Percentiles rank a stretch among this genome's conserved stretches.
phyloP scores from a whole-genome alignment of 2,888 invertebrate species.

The Scrobipalpa atriplicella region DNA sequence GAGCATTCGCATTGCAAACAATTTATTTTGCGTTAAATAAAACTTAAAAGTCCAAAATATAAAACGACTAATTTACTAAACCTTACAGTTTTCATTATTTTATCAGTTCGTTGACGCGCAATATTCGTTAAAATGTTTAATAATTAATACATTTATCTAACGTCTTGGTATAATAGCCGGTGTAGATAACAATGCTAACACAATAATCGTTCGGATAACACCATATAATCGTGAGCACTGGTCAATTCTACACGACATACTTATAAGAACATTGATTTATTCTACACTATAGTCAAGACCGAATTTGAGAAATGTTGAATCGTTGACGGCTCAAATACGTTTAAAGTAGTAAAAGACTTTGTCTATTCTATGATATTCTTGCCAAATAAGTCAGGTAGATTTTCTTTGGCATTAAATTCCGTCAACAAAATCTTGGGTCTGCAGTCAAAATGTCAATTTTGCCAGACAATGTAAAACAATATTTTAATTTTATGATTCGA shows the following conservation, averaged over 20 bases:
- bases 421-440: constrained; percentile 1
- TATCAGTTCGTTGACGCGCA: constrained; percentile 26
- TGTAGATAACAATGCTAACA: constrained; percentile 2
- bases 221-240: not conserved
- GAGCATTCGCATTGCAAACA: constrained; percentile 9
- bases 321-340: constrained; percentile 17
- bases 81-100: constrained; percentile 9
- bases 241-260: constrained; percentile 7
- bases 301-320: constrained; percentile 9
- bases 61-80: not conserved
- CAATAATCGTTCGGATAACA: constrained; percentile 6
- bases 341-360: not conserved
- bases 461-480: not conserved
- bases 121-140: not conserved
- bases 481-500: constrained; percentile 17
- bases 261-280: constrained; percentile 2
- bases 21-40: constrained; percentile 2
- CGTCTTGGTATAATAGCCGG: constrained; percentile 2
- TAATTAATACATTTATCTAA: constrained; percentile 12
- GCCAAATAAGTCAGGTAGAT: not conserved
- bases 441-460: not conserved
- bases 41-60: not conserved
- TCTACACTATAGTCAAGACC: not conserved
- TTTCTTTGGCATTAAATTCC: not conserved
- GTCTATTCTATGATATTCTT: constrained; percentile 14